Base-by-base conservation (phyloP, 1,140 invertebrate species). In the Zaprionus vittiger region DNA sequence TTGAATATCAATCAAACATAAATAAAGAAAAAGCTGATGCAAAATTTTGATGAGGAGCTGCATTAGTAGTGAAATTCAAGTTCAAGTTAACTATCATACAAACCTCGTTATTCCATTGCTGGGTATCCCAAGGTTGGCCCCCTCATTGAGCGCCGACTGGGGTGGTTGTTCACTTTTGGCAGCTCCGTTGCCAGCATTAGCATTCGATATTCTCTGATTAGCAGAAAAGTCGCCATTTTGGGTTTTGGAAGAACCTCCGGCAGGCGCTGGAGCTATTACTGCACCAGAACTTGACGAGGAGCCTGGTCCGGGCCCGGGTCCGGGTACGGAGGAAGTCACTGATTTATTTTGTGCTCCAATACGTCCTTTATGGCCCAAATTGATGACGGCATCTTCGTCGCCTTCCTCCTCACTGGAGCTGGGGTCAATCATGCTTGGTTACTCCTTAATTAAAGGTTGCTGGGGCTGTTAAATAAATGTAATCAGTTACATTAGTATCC, bases 331-430 rank as follows among this genome's bases (percentile, higher is more conserved):
- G n/a, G 49, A 26, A 11, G 59, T 37, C 20, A 60, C 55, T 12
- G 69, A 28, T 57, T 80, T 91, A 28, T 74, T 54, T 44, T 74
- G 44, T 24, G 52, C 60, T 24, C 44, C 59, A 37, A 77, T 11
- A 15, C 91, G 79, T 6, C 79, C 91, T 62, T 92, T 92, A 20
- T 72, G 65, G 15, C 69, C 28, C 4, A 73, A 70, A 73, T 71
- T 77, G 4, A 73, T 93, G 94, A 95, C 94, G 79, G 96, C 95
- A 92, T 97, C 97, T 93, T 97, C 97, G 75, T 97, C 97, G 82
- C 95, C 97, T 90, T 97, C 97, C 92, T 97, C 96, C 93, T 97
- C 97, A 57, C 97, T 97, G 83, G 97, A 97, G 93, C 96, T 97
- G 76, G 97, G 97, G 92, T 97, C 97, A 93, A 97, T 97, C 97